Percentiles rank a stretch among this genome's conserved stretches.
Conservation (phyloP, 2,113 vertebrate genomes). For the Isurus oxyrinchus region DNA sequence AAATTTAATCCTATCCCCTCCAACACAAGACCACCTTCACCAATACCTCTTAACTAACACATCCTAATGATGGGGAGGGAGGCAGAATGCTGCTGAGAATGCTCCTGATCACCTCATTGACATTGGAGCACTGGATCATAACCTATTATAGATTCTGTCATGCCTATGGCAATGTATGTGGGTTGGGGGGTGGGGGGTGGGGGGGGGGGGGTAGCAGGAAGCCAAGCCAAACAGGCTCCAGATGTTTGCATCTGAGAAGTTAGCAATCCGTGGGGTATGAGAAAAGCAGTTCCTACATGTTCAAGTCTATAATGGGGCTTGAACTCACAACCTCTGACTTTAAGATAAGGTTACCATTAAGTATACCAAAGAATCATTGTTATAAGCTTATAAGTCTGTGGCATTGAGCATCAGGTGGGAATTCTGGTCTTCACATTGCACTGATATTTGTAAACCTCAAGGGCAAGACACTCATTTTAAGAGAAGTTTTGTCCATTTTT, state of each 20-base stretch:
- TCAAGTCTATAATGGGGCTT: not conserved
- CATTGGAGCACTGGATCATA: not conserved
- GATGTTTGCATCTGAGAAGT: not conserved
- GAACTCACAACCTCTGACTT: not conserved
- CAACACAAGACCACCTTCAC: not conserved
- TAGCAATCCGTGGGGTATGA: not conserved
- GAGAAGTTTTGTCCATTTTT: not conserved
- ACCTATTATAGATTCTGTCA: not conserved
- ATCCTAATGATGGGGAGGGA: not conserved
- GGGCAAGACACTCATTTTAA: not conserved
- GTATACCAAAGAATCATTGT: not conserved
- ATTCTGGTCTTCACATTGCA: not conserved
- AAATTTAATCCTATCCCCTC: not conserved
- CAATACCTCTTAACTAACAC: too few species aligned
- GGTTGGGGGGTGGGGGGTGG: too few species aligned
- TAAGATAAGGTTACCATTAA: not conserved
- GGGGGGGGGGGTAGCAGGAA: not conserved
- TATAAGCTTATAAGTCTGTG: too few species aligned
- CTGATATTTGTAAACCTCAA: not conserved
- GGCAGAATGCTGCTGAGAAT: not conserved
- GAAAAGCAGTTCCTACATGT: not conserved
- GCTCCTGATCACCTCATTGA: not conserved
- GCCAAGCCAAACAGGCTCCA: not conserved
- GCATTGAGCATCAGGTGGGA: not conserved
- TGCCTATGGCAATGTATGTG: not conserved